phyloP scores from a whole-genome alignment of 2,113 vertebrate species.

The Phrynocephalus versicolor region DNA sequence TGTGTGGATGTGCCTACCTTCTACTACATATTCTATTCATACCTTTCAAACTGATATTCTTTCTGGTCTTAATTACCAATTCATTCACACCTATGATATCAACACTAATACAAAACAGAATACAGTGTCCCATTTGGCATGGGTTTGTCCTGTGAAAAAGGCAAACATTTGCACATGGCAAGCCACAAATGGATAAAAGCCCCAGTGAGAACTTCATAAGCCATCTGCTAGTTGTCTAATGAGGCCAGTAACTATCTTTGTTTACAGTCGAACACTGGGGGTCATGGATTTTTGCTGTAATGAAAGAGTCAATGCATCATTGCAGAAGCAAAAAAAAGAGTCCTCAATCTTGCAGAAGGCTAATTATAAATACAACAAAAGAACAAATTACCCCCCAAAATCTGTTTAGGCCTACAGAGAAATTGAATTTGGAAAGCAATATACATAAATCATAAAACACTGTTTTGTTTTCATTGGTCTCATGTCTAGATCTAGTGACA shows the following conservation, averaged over 20 bases:
- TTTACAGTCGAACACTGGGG: constrained; percentile 77
- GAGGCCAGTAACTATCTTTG: constrained; percentile 79
- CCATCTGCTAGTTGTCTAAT: constrained; percentile 83
- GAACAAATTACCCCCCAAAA: constrained; percentile 63
- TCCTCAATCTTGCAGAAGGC: constrained; percentile 66
- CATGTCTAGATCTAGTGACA: constrained; percentile 40
- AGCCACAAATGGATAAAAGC: constrained; percentile 75
- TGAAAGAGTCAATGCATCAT: constrained; percentile 74
- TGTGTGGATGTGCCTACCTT: neutral
- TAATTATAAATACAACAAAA: constrained; percentile 79
- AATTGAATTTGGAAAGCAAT: constrained; percentile 61
- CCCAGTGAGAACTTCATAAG: constrained; percentile 76
- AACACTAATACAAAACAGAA: constrained; percentile 69
- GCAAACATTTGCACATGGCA: constrained; percentile 74
- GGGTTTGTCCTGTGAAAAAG: constrained; percentile 73
- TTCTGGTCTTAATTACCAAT: neutral
- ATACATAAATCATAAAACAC: constrained; percentile 40
- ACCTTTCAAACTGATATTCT: neutral
- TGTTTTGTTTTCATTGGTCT: constrained; percentile 51
- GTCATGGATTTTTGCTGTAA: constrained; percentile 76
- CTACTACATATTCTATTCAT: neutral
- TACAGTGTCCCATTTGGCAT: constrained; percentile 70
- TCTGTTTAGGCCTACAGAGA: constrained; percentile 67
- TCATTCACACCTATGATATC: constrained; percentile 64
- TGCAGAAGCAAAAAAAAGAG: constrained; percentile 66